Percentiles rank a stretch among this genome's conserved stretches.
phyloP scores from a whole-genome alignment of 2,888 invertebrate genomes.

The Tiphia femorata region DNA sequence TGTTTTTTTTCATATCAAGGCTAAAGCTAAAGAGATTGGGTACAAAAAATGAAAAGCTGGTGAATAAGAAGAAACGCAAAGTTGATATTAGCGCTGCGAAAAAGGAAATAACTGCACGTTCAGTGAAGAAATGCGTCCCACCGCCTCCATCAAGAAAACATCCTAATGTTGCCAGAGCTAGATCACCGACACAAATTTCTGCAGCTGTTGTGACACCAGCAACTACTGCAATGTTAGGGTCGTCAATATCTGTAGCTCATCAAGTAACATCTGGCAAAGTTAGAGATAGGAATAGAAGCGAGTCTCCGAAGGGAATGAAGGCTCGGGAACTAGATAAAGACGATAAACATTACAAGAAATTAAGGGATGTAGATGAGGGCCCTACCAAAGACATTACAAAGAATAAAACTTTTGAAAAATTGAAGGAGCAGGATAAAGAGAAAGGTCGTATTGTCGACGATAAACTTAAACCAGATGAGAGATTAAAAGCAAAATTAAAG shows the following conservation, averaged over 20 bases:
- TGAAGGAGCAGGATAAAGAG: slow-evolving; percentile 57
- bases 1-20: slow-evolving; percentile 33
- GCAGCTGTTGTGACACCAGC: slow-evolving; percentile 29
- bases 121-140: slow-evolving; percentile 43
- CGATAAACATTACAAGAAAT: slow-evolving; percentile 40
- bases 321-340: slow-evolving; percentile 49
- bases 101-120: slow-evolving; percentile 34
- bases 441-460: slow-evolving; percentile 54
- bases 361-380: slow-evolving; percentile 45
- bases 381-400: slow-evolving; percentile 45
- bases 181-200: slow-evolving; percentile 38
- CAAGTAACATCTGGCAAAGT: slow-evolving; percentile 40
- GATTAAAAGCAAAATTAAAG: slow-evolving; percentile 57
- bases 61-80: slow-evolving; percentile 61
- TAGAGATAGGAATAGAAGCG: slow-evolving; percentile 62
- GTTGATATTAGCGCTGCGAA: slow-evolving; percentile 46
- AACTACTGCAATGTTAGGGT: slow-evolving; percentile 33
- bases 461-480: slow-evolving; percentile 56
- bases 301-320: slow-evolving; percentile 56
- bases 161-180: slow-evolving; percentile 23
- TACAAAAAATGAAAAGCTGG: slow-evolving; percentile 57
- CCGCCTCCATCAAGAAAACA: slow-evolving; percentile 39
- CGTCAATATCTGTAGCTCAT: slow-evolving; percentile 39
- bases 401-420: slow-evolving; percentile 49
- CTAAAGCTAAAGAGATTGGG: slow-evolving; percentile 62